phyloP scores from a whole-genome alignment of 2,797 vertebrate species.

The Lacerta agilis region DNA sequence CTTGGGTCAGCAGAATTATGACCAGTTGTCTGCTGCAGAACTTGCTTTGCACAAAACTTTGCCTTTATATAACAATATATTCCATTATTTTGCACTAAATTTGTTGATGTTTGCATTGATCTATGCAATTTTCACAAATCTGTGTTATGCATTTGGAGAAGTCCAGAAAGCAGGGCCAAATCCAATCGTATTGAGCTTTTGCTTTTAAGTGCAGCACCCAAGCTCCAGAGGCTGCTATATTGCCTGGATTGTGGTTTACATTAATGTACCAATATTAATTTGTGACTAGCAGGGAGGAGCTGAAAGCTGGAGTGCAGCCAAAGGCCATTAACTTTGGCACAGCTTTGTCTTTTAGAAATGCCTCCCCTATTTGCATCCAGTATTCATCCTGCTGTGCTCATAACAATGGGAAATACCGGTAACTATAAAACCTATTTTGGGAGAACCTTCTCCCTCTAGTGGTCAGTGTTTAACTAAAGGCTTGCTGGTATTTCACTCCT shows the following conservation, averaged over 20 bases:
- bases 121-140: constrained; percentile 31
- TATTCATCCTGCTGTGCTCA: neutral
- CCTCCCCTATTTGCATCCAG: neutral
- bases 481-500: neutral
- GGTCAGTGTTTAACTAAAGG: neutral
- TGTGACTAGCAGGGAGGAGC: neutral
- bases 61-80: neutral
- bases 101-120: constrained; percentile 41
- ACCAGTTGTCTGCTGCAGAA: neutral
- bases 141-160: constrained; percentile 32
- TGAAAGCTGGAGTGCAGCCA: neutral
- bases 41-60: neutral
- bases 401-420: neutral
- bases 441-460: neutral
- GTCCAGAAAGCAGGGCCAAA: constrained; percentile 33
- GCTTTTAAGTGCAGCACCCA: constrained; percentile 54
- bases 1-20: constrained; percentile 13
- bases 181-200: constrained; percentile 1
- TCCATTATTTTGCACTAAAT: constrained; percentile 46
- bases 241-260: constrained; percentile 12
- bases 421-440: neutral
- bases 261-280: neutral
- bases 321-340: neutral
- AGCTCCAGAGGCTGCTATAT: constrained; percentile 20
- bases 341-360: neutral